Base-by-base conservation (phyloP, 1,140 invertebrate species). In the Trypoxylus dichotomus region DNA sequence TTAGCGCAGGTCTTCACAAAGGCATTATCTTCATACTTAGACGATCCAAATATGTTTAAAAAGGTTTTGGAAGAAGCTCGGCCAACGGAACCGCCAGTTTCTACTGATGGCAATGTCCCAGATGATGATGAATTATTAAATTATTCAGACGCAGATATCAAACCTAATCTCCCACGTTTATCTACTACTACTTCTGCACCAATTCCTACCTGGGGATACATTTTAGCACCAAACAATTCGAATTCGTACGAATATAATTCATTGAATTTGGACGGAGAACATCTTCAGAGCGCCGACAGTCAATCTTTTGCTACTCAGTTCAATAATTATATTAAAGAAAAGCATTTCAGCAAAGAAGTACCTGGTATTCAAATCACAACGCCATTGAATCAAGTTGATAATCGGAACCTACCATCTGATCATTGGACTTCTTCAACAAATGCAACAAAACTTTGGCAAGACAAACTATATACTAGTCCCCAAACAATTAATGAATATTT, bases 1-100 rank as follows among this genome's bases (percentile, higher is more conserved):
- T 85, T 95, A 1, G 94, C 94, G 1, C 92, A 94, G 86, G 92
- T 95, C 1, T 95, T 95, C 82, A 94, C 93, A 0, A 91, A 94
- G 80, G 94, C 94, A 0, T 84, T 95, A 6, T 93, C 93, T 1
- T 93, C 93, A 3, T 95, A 95, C 83, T 86, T 95, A 3, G 91
- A 95, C 83, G 93, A 95, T 86, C 94, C 94, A 1, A 90, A 92
- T 15, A 91, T 91, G 54, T 95, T 95, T 80, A 91, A 92, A 79
- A 92, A 91, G 81, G 91, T 93, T 15, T 83, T 95, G 27, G 90
- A 91, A 42, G 90, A 93, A 81, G 92, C 94, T 2, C 88, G 93
- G 83, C 94, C 94, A 0, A 95, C 93, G 0, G 93, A 93, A 84
- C 94, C 94, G 1, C 7, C 71, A 83, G 81, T 29, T 7, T 84